A percentile compares a stretch with the other conserved stretches of the same genome.
These are phyloP conservation scores for Taxidea taxus DNA, from an alignment of 2,113 vertebrate species.

Conservation along the genomic window DNA sequence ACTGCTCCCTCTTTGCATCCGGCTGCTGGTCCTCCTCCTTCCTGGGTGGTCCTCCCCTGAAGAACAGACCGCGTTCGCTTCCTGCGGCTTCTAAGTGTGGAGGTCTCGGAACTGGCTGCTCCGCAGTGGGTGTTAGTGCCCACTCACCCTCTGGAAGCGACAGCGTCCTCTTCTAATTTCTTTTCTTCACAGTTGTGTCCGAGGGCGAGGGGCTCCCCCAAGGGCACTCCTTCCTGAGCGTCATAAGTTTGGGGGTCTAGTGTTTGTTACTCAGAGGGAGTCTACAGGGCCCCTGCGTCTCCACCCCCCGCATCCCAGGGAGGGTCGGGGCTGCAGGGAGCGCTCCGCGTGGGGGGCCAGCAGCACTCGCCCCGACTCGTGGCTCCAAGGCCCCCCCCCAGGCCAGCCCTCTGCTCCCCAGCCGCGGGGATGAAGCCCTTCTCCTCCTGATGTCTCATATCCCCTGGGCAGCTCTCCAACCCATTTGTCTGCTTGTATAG, in stretches of 20 bases:
- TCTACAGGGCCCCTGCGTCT: not conserved
- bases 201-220: not conserved
- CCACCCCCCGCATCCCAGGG: not conserved
- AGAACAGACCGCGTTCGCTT: not conserved
- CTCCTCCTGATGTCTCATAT: not conserved
- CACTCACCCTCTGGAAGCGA: not conserved
- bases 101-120: not conserved
- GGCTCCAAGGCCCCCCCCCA: no score
- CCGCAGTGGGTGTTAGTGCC: not conserved
- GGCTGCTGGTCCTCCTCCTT: not conserved
- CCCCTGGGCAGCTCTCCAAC: not conserved
- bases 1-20: not conserved
- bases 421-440: not conserved
- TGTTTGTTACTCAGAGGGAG: not conserved
- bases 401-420: no score
- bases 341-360: not conserved
- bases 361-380: no score
- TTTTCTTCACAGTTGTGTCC: not conserved
- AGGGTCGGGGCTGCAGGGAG: not conserved
- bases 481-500: not conserved
- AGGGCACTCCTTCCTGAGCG: not conserved
- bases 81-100: no score
- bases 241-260: not conserved
- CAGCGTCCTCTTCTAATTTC: not conserved
- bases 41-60: not conserved